Evolutionary conservation across 2,888 invertebrate species (phyloP), one percentile per base, ranked within the genome.

Genomic region (Zonitis immaculata): DNA sequence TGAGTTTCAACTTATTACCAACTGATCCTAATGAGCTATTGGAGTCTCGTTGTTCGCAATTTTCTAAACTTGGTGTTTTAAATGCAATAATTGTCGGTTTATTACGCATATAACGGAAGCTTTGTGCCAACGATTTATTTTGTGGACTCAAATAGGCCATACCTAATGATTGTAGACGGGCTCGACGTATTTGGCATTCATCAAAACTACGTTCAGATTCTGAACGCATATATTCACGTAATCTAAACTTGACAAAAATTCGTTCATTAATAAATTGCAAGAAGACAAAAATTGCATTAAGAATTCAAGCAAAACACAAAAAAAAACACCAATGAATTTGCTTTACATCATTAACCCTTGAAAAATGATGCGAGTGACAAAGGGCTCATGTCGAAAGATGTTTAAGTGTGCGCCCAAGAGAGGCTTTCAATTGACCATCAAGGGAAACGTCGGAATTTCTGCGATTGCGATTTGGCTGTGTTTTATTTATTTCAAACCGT

Each of bases 71-170:
- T 1, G 92, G 92, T 1, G 91, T 89, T 74, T 90, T 89, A 70
- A 91, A 90, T 0, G 91, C 89, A 45, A 93, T 90, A 59, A 93
- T 90, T 0, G 91, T 89, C 0, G 94, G 94, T 66, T 93, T 93
- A 62, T 86, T 87, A 42, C 93, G 77, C 91, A 93, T 91, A 71
- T 92, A 93, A n/a, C 91, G 82, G 76, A 92, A 92, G 70, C 90
- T 89, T 68, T 91, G 89, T 0, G 90, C 91, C 56, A 91, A 76
- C 1, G 88, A 87, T 64, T 85, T 86, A 70, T 89, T 88, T 70
- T 88, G 90, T 1, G 89, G 89, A 66, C 86, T 86, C 43, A 86
- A 74, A 72, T 88, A 87, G 1, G 86, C 86, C 60, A 84, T 68
- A 1, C 85, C 85, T n/a, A 84, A 74, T 6, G 84, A 82, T 66